Evolutionary conservation across 2,113 vertebrate species (phyloP), one percentile per base, ranked within the genome.

Genomic region (Pygoscelis adeliae): DNA sequence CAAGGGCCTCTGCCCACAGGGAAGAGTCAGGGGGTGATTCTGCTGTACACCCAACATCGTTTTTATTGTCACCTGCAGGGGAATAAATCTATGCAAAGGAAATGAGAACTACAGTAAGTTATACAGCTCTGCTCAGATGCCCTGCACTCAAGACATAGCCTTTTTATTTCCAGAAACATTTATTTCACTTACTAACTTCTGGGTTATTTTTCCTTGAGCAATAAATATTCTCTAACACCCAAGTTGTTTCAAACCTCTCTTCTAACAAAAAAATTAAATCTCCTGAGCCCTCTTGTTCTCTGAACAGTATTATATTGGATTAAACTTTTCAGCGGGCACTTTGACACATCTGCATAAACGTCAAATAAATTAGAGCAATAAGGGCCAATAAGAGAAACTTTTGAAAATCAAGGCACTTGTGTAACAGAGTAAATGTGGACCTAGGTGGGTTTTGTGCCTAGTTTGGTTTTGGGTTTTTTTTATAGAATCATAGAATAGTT

Each of bases 261-360:
- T 80, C n/a, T 38, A 69, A 44, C 40, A 86, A 88, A 80, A 83
- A 67, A 56, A 3, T 3, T 34, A 27, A 89, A 96, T 65, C 50
- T 86, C 55, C 47, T 63, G 46, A 88, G 52, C 29, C 23, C 42
- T 90, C 66, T 87, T 87, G 44, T 80, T 86, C 44, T 86, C 40
- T 78, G 74, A 94, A 73, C 9, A 62, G 61, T 80, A 58, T 86
- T 83, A 72, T 67, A 53, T 29, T 7, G 42, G 62, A 89, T 95
- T 86, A 95, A 95, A 50, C 19, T 63, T 92, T 94, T 62, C 67
- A 81, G 69, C n/a, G 46, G 79, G 47, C 59, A 52, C 94, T 94
- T 92, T 96, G 70, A 91, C 23, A 47, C 34, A 49, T 96, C 63
- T 80, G 49, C 2, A 3, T 42, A 80, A 93, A 89, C 42, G 21